Evolutionary conservation across 2,888 invertebrate genomes (phyloP).

Genomic region (Trypoxylon attenuatum): DNA sequence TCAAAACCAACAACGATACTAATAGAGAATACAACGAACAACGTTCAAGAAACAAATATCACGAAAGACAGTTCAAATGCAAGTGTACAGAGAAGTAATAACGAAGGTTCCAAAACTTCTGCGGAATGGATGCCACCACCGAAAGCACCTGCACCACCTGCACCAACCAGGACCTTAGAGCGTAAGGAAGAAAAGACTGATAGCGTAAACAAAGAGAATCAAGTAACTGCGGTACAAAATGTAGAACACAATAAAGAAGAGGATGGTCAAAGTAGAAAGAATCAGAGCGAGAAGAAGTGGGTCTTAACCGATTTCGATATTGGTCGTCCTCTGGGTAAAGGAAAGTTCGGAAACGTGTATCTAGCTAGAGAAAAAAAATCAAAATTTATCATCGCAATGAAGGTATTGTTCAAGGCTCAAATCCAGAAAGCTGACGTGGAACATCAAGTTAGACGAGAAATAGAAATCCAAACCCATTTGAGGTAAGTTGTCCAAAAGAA

Average conservation of each 20-base stretch:
- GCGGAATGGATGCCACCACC: constrained; percentile 59
- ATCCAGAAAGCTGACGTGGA: constrained; percentile 90
- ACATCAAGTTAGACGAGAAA: constrained; percentile 93
- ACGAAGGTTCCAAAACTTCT: constrained; percentile 39
- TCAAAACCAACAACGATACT: constrained; percentile 22
- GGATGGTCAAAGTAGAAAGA: constrained; percentile 9
- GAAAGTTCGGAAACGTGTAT: constrained; percentile 98
- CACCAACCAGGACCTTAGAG: constrained; percentile 25
- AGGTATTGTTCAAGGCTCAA: constrained; percentile 94
- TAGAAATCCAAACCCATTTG: constrained; percentile 96
- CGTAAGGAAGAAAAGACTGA: neutral
- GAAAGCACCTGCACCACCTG: constrained; percentile 28
- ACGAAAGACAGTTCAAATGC: constrained; percentile 9
- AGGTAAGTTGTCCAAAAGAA: constrained; percentile 72
- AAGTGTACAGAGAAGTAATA: neutral
- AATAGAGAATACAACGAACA: constrained; percentile 8
- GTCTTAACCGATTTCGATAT: constrained; percentile 93
- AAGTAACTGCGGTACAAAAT: neutral
- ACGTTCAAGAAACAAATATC: constrained; percentile 3
- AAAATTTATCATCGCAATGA: constrained; percentile 88
- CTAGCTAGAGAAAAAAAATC: constrained; percentile 93
- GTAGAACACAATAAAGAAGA: constrained; percentile 8
- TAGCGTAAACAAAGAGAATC: constrained; percentile 16
- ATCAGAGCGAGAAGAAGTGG: constrained; percentile 76
- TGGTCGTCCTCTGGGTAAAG: constrained; percentile 93